Evolutionary conservation across 2,888 invertebrate species (phyloP), one percentile per base, ranked within the genome.

Genomic region (Lasius platythorax): DNA sequence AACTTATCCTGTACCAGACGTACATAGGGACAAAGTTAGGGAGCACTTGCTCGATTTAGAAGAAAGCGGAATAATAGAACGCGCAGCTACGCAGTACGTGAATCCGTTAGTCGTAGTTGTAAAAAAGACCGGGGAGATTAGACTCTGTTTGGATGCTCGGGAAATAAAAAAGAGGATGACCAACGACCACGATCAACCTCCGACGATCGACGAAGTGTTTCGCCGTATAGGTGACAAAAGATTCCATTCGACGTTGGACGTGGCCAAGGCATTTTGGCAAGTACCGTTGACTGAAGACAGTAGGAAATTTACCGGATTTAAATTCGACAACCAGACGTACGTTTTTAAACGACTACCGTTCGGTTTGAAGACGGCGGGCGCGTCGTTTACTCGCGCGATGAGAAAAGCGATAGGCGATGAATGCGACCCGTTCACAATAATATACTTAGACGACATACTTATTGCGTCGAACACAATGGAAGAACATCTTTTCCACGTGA

Each of bases 181-280:
- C 56, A 73, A 23, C 23, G 23, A 23, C 23, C 23, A 23, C 23
- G 23, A 23, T 23, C 23, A 23, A 23, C 23, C 23, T 2, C 53
- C 50, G 3, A 58, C 74, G 3, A 61, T 74, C 8, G 74, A 74
- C 4, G 40, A 56, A 9, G 61, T 74, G 2, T n/a, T 75, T 2
- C 28, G 15, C 0, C 12, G 63, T 1, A 63, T 63, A 4, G 63
- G 43, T 0, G 0, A 28, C 1, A 63, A 43, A 12, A 28, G 3
- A 18, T n/a, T 4, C 0, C 46, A 63, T 1, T 2, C 63, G 3
- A 58, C 15, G 18, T 0, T 72, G 0, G 70, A 72, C 33, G 8
- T 72, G 4, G n/a, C 46, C 4, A 28, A 40, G 0, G 58, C 61
- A 0, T 75, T 63, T 3, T 75, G 75, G 75, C 75, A 75, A n/a